These are phyloP conservation scores for Hypolimnas misippus DNA, from an alignment of 2,888 invertebrate genomes.

Conservation along the genomic window DNA sequence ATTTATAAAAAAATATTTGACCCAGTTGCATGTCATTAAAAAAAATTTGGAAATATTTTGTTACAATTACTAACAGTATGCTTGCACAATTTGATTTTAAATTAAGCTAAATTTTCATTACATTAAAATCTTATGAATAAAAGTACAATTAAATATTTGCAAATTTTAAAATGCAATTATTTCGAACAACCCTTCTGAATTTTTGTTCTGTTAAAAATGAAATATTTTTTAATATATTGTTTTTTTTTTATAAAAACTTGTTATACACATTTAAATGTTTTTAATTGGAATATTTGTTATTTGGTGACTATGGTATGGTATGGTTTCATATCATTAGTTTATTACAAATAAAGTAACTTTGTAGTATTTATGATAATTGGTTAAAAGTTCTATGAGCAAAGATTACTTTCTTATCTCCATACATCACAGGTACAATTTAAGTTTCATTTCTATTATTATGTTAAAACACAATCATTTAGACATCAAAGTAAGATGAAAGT, in stretches of 20 bases:
- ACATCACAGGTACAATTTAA: not conserved
- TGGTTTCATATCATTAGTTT: too few species aligned
- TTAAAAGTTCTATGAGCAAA: too few species aligned
- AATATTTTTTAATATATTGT: too few species aligned
- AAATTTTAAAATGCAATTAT: slow-evolving; percentile 1
- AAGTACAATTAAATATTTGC: not conserved
- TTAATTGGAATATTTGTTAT: too few species aligned
- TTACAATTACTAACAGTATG: not conserved
- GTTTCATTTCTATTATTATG: not conserved
- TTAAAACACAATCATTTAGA: not conserved
- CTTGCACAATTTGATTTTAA: not conserved
- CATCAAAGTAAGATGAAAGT: slow-evolving; percentile 14
- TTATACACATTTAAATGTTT: too few species aligned
- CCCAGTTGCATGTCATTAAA: slow-evolving; percentile 5
- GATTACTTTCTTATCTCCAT: not conserved
- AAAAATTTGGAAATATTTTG: not conserved
- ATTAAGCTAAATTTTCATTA: not conserved
- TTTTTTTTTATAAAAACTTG: too few species aligned
- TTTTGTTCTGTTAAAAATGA: too few species aligned
- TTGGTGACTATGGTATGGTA: too few species aligned
- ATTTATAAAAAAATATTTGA: not conserved
- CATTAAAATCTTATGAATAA: not conserved
- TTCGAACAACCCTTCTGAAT: not conserved
- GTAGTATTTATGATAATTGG: too few species aligned
- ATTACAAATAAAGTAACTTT: too few species aligned